Evolutionary conservation across 2,888 invertebrate genomes (phyloP).

Genomic region (Laspeyria flexula): DNA sequence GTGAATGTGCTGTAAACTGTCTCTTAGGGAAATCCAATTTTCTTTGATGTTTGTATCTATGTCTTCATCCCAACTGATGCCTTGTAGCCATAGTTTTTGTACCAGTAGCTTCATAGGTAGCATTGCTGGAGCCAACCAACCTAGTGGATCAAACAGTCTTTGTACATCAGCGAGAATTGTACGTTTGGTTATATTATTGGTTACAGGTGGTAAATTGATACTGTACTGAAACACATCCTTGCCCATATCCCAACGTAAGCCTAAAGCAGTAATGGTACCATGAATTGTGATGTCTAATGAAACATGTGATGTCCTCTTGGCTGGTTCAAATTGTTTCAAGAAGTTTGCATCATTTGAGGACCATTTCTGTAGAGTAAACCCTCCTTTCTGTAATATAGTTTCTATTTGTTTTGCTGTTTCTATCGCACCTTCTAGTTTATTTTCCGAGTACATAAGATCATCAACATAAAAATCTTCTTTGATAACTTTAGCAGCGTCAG

Average conservation of each 20-base stretch:
- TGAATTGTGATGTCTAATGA: constrained; percentile 6
- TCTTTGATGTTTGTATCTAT: not conserved
- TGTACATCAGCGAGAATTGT: constrained; percentile 10
- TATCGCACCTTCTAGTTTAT: constrained; percentile 7
- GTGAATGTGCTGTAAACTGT: not conserved
- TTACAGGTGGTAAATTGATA: not conserved
- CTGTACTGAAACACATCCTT: constrained; percentile 5
- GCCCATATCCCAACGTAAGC: constrained; percentile 6
- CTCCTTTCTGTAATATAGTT: constrained; percentile 5
- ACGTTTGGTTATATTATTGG: constrained; percentile 4
- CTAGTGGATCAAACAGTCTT: constrained; percentile 1
- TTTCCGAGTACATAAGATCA: constrained; percentile 2
- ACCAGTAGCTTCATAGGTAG: not conserved
- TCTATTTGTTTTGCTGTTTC: not conserved
- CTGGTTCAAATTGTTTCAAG: constrained; percentile 4
- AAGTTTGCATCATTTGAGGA: constrained; percentile 5
- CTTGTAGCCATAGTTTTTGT: constrained; percentile 1
- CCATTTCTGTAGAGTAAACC: constrained; percentile 11
- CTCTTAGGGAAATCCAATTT: not conserved
- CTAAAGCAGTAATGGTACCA: constrained; percentile 8
- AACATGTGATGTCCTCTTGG: constrained; percentile 1
- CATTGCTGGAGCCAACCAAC: not conserved
- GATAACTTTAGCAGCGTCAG: constrained; percentile 3
- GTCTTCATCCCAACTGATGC: not conserved
- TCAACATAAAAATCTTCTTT: constrained; percentile 11